Conservation (phyloP, 1,140 invertebrate species). For the Papilio polyxenes region DNA sequence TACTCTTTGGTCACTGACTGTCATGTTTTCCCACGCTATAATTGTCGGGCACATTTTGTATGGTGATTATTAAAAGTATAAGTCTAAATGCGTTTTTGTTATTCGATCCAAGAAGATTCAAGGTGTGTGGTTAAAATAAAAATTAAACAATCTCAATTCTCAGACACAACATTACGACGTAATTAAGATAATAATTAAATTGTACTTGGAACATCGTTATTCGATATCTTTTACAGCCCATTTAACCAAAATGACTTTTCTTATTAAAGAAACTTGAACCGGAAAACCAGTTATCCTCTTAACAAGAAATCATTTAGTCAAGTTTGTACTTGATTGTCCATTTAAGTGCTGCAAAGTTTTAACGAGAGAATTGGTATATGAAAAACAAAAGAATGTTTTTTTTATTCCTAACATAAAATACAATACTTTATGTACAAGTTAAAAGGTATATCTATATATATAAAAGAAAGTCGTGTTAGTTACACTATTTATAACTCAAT, state of each 20-base stretch:
- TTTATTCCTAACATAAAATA: background rate
- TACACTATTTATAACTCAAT: too few species aligned
- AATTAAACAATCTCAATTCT: background rate
- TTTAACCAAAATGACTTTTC: slow-evolving; percentile 12
- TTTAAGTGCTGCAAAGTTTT: background rate
- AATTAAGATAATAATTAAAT: slow-evolving; percentile 5
- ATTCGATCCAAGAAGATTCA: too few species aligned
- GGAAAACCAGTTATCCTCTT: slow-evolving; percentile 1
- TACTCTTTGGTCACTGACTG: too few species aligned
- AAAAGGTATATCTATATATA: too few species aligned
- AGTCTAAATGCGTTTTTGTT: too few species aligned
- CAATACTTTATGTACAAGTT: background rate
- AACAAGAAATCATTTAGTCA: background rate
- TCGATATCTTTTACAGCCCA: slow-evolving; percentile 2
- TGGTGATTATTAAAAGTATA: too few species aligned
- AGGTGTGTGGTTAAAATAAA: background rate
- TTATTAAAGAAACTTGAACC: slow-evolving; percentile 9
- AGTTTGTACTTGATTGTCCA: background rate
- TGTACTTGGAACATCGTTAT: background rate
- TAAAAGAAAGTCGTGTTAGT: too few species aligned
- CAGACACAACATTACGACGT: background rate
- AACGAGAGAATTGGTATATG: background rate
- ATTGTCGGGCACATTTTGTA: too few species aligned
- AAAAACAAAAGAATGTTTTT: background rate
- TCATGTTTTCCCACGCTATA: too few species aligned